Evolutionary conservation across 2,113 vertebrate species (phyloP).

Genomic region (Etheostoma cragini): DNA sequence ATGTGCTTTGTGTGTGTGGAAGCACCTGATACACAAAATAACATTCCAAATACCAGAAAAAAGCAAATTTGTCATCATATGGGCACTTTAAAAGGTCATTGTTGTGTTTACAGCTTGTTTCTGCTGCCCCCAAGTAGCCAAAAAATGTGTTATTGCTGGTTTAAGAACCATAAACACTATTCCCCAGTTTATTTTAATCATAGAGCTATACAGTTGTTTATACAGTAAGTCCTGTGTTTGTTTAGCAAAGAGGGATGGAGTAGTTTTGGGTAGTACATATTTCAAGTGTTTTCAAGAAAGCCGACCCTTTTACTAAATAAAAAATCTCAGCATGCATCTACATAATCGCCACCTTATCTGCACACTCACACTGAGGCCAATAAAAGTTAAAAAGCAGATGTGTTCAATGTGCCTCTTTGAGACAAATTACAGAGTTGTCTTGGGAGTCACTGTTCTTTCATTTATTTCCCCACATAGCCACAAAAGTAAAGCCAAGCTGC

Average conservation of each 20-base stretch:
- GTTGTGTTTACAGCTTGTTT: background rate
- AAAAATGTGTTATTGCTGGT: background rate
- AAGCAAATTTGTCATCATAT: no score
- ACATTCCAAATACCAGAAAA: no score
- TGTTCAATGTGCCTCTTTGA: constrained; percentile 49
- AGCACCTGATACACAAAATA: no score
- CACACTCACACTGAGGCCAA: constrained; percentile 24
- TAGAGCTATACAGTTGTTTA: background rate
- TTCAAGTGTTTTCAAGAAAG: constrained; percentile 27
- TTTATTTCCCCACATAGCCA: constrained; percentile 55
- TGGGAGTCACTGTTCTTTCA: constrained; percentile 51
- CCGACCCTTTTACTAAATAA: background rate
- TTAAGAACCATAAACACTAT: background rate
- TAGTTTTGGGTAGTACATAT: background rate
- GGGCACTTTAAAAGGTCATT: background rate
- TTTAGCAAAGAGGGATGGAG: background rate
- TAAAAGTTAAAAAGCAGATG: constrained; percentile 58
- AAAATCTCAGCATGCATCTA: constrained; percentile 17
- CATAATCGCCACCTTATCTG: constrained; percentile 32
- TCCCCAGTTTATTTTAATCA: background rate
- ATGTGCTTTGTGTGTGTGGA: no score
- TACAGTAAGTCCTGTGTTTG: background rate
- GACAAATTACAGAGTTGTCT: constrained; percentile 62
- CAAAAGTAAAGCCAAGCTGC: constrained; percentile 55
- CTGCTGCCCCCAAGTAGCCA: background rate